These are phyloP conservation scores for Apamea monoglypha DNA, from an alignment of 2,888 invertebrate species.

Conservation along the genomic window DNA sequence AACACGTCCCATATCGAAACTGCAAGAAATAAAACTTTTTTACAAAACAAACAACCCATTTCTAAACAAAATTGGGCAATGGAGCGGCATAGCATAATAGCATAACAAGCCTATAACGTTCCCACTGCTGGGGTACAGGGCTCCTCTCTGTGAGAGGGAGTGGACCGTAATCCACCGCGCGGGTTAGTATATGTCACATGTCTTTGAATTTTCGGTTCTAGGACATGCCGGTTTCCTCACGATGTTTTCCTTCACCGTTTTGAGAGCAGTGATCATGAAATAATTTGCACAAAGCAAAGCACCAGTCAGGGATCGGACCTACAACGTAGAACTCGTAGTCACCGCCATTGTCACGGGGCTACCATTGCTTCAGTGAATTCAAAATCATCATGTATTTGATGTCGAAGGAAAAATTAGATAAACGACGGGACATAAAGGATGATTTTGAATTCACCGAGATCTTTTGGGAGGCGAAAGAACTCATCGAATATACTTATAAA, in stretches of 20 bases:
- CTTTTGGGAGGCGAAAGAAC: not conserved
- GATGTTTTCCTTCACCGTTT: not conserved
- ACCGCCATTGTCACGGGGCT: too few species aligned
- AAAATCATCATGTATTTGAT: not conserved
- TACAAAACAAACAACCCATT: not conserved
- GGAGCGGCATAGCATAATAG: not conserved
- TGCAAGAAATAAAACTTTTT: slow-evolving; percentile 53
- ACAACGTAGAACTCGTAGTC: not conserved
- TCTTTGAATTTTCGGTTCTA: not conserved
- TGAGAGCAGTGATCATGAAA: not conserved
- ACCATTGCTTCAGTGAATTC: not conserved
- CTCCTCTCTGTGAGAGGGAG: not conserved
- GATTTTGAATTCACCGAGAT: not conserved
- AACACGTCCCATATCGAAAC: slow-evolving; percentile 82
- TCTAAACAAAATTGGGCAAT: too few species aligned
- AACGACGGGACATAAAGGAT: not conserved
- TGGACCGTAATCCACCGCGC: not conserved
- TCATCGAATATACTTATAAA: not conserved
- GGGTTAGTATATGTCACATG: not conserved
- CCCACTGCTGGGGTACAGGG: too few species aligned
- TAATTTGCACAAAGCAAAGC: not conserved
- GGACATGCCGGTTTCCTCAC: not conserved
- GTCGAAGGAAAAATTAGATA: not conserved
- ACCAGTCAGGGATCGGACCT: not conserved
- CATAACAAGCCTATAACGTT: too few species aligned